A percentile compares a stretch with the other conserved stretches of the same genome.
phyloP scores from a whole-genome alignment of 1,140 invertebrate genomes.

The Pseudomyrmex gracilis region DNA sequence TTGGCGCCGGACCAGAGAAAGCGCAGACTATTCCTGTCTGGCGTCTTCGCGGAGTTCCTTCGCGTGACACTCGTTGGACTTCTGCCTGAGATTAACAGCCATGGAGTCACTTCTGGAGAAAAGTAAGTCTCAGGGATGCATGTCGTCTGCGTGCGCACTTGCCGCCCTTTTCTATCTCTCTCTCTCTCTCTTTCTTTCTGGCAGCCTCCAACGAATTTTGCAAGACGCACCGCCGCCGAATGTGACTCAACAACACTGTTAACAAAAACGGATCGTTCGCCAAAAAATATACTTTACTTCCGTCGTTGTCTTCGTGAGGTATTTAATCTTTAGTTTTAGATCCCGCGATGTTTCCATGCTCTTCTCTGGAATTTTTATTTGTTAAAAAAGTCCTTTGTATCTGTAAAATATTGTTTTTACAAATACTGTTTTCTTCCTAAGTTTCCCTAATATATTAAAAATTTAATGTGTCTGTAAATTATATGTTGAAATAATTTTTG shows the following conservation, averaged over 20 bases:
- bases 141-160: constrained; percentile 18
- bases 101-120: constrained; percentile 32
- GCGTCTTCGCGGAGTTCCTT: constrained; percentile 9
- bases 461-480: too few species aligned
- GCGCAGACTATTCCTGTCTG: constrained; percentile 6
- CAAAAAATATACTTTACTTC: background rate
- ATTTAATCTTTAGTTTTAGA: constrained; percentile 10
- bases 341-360: too few species aligned
- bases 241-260: background rate
- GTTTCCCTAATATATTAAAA: too few species aligned
- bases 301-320: background rate
- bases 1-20: constrained; percentile 49
- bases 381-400: background rate
- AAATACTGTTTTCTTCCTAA: too few species aligned
- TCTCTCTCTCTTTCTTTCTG: background rate
- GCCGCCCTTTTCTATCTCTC: background rate
- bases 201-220: background rate
- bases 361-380: background rate
- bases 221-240: background rate
- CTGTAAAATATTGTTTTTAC: too few species aligned
- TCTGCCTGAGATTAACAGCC: constrained; percentile 31
- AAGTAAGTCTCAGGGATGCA: constrained; percentile 32
- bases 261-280: constrained; percentile 12
- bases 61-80: constrained; percentile 45
- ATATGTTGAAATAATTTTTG: too few species aligned